Conservation (phyloP, 1,140 invertebrate genomes). For the Brachionus sp. region DNA sequence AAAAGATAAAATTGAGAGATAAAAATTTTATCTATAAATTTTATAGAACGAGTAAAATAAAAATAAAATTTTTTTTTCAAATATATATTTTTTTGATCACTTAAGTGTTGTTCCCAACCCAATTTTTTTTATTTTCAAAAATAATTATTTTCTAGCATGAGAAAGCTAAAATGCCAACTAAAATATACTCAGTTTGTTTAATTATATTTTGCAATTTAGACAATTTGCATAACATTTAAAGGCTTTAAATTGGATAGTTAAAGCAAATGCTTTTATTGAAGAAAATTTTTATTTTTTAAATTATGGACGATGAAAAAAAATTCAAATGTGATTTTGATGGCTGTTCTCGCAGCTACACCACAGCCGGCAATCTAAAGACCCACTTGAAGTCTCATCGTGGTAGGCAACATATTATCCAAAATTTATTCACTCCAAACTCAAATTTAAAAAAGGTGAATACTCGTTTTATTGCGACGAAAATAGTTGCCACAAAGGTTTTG, state of each 20-base stretch:
- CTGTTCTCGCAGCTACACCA: conserved; percentile 83
- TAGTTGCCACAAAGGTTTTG: conserved; percentile 83
- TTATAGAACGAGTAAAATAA: not conserved
- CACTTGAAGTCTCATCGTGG: conserved; percentile 94
- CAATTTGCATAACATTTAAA: not conserved
- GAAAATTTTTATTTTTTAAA: conserved; percentile 22
- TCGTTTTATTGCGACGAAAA: conserved; percentile 82
- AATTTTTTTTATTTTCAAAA: not conserved
- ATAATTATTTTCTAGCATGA: not conserved
- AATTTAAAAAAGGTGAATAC: conserved; percentile 72
- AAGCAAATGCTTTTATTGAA: not conserved
- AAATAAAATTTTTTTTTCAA: not conserved
- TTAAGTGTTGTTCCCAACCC: not conserved
- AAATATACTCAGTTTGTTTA: not conserved
- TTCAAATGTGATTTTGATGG: conserved; percentile 77
- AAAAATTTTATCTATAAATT: conserved; percentile 1
- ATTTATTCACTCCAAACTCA: not conserved
- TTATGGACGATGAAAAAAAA: conserved; percentile 48
- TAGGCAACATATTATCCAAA: conserved; percentile 56
- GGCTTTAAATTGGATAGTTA: conserved; percentile 10
- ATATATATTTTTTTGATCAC: not conserved
- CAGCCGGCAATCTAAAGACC: conserved; percentile 85
- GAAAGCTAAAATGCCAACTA: not conserved
- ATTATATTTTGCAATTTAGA: not conserved
- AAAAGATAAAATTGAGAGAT: not conserved